Evolutionary conservation across 2,888 invertebrate genomes (phyloP), one percentile per base, ranked within the genome.

Genomic region (Drosophila anceps): DNA sequence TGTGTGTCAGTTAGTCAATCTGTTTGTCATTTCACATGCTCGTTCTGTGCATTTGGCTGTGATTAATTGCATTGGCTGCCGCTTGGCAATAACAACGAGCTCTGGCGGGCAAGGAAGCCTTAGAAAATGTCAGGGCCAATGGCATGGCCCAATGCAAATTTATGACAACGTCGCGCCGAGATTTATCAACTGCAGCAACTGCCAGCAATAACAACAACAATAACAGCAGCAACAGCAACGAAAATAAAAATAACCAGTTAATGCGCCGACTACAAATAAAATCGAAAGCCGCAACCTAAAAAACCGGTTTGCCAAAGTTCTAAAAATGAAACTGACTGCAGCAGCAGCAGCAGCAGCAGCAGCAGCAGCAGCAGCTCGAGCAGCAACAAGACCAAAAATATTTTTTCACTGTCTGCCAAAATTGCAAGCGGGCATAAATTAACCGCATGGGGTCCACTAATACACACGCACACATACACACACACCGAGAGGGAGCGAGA

Each of bases 361-460:
- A 24, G 24, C 24, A 24, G 24, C 24, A 24, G 24, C 24, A 24
- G 70, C 79, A 69, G 73, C 70, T 54, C 37, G 58, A 69, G 67
- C 69, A 66, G 73, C 69, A 73, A 66, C 76, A 88, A 88, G 88
- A 90, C 88, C 76, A 84, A 87, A 88, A 84, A 84, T 82, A 83
- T 85, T 84, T 84, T 84, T 79, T 76, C 84, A 88, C 88, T 89
- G 90, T 90, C 87, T 82, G 89, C 90, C 89, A 74, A 88, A 89
- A 89, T 90, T 89, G 84, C 83, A 85, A 83, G 81, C 80, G 75
- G 76, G 81, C 83, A 90, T 84, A 83, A 88, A 83, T 82, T 82
- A 84, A 88, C 82, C 81, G 86, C 86, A 87, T 90, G 86, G 88
- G 86, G 86, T 87, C 90, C 90, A 89, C 78, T 88, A 72, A 77